A percentile compares a stretch with the other conserved stretches of the same genome.
Evolutionary conservation across 92 coral and sea anemone genomes (phyloP).

Genomic region (Pocillopora grandis): DNA sequence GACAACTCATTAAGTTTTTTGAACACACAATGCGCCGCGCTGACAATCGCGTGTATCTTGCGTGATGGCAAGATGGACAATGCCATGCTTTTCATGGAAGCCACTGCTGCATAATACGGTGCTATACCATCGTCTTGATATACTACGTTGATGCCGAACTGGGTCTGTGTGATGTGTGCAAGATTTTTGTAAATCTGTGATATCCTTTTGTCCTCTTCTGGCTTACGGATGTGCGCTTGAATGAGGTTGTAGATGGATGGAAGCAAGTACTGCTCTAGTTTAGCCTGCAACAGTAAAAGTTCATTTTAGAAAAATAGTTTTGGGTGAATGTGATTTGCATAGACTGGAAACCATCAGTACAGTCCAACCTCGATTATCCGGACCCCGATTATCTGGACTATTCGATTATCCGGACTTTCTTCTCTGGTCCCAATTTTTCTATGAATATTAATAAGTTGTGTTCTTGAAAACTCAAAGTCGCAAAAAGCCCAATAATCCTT

Average conservation of each 20-base stretch:
- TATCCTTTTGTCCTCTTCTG: slow-evolving; percentile 71
- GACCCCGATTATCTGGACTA: too few species aligned
- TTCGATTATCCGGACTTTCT: too few species aligned
- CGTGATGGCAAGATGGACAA: slow-evolving; percentile 66
- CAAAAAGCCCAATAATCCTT: too few species aligned
- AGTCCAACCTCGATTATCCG: too few species aligned
- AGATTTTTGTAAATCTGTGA: slow-evolving; percentile 59
- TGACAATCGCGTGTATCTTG: slow-evolving; percentile 72
- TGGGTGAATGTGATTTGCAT: too few species aligned
- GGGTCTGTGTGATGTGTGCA: slow-evolving; percentile 60
- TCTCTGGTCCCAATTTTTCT: too few species aligned
- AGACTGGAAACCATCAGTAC: too few species aligned
- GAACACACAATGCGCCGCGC: slow-evolving; percentile 84
- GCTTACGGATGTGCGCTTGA: slow-evolving; percentile 50
- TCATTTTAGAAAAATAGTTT: neutral
- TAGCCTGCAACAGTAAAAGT: slow-evolving; percentile 48
- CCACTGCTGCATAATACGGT: slow-evolving; percentile 75
- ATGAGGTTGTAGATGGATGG: slow-evolving; percentile 72
- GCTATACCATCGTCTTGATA: slow-evolving; percentile 59
- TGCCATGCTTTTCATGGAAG: slow-evolving; percentile 63
- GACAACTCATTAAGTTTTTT: slow-evolving; percentile 75
- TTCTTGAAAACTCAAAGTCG: too few species aligned
- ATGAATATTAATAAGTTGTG: too few species aligned
- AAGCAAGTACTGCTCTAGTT: slow-evolving; percentile 75
- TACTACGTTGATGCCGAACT: slow-evolving; percentile 68